Evolutionary conservation across 2,888 invertebrate genomes (phyloP), one percentile per base, ranked within the genome.

Genomic region (Macaria liturata): DNA sequence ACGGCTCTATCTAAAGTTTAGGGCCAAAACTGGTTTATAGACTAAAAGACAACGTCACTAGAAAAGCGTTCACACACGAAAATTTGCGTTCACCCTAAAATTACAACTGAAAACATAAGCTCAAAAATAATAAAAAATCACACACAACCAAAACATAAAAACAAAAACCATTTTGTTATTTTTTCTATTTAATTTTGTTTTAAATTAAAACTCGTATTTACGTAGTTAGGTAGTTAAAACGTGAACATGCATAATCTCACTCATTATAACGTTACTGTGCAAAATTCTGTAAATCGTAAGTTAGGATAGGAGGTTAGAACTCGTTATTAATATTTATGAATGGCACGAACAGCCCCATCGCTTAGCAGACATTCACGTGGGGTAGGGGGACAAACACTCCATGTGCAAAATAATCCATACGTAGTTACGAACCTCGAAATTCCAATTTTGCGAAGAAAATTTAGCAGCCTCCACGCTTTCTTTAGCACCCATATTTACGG

Each of bases 381-480:
- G 83, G 78, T 84, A 80, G 80, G 86, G 83, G 76, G 77, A 88
- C 85, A 89, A 88, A 90, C 88, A 91, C 91, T 88, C 86, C 89
- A 89, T 84, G 90, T 91, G 90, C 91, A 91, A 86, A 88, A 84
- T 84, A 89, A 84, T 84, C 84, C 81, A 84, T 86, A 84, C 83
- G 81, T 87, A 78, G 69, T 86, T 92, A 92, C 93, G 93, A 94
- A 95, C 95, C 95, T 95, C 95, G 82, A 95, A 92, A 91, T 95
- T 95, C 95, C 95, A 95, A 92, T 95, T 95, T 93, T 95, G 95
- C 91, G 95, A 94, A 92, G 95, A 95, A 93, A 95, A 94, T 94
- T 95, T 95, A 85, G 95, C 95, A 83, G 95, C 95, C 88, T 95
- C 95, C 87, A 95, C 95, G 93, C 95, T 95, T 88, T 95, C 95